These are phyloP conservation scores for Agrotis segetum DNA, from an alignment of 2,888 invertebrate species.

Conservation along the genomic window DNA sequence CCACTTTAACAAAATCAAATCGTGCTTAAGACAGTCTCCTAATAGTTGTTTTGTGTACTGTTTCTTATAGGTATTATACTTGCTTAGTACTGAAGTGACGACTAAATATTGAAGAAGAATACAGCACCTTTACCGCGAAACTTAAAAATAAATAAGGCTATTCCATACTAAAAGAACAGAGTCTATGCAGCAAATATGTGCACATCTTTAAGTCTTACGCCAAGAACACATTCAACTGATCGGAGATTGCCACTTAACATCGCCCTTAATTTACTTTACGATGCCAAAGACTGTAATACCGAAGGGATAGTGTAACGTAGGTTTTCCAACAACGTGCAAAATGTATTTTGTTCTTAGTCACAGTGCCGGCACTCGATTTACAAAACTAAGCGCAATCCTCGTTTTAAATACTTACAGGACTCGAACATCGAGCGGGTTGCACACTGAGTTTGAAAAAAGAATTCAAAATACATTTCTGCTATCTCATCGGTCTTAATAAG, in stretches of 20 bases:
- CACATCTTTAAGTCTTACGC: conserved; percentile 64
- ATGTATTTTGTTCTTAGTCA: conserved; percentile 45
- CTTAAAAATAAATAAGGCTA: background rate
- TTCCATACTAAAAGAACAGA: conserved; percentile 23
- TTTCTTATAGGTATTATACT: too few relatives aligned
- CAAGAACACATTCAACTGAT: conserved; percentile 61
- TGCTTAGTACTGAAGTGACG: too few relatives aligned
- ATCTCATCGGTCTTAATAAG: background rate
- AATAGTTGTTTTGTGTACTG: too few relatives aligned
- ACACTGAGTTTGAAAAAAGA: conserved; percentile 15
- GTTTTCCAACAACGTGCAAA: conserved; percentile 51
- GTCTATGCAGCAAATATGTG: conserved; percentile 70
- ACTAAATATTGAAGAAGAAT: too few relatives aligned
- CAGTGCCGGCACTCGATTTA: conserved; percentile 39
- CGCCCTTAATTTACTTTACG: conserved; percentile 65
- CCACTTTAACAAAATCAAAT: too few relatives aligned
- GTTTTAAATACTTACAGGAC: conserved; percentile 50
- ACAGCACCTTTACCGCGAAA: background rate
- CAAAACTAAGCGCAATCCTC: conserved; percentile 31
- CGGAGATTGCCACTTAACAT: conserved; percentile 61
- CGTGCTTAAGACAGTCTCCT: too few relatives aligned
- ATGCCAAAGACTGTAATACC: conserved; percentile 61
- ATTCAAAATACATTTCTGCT: background rate
- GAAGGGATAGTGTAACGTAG: conserved; percentile 25
- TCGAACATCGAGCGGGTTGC: conserved; percentile 1